Evolutionary conservation across 2,113 vertebrate species (phyloP).

Genomic region (Cololabis saira): DNA sequence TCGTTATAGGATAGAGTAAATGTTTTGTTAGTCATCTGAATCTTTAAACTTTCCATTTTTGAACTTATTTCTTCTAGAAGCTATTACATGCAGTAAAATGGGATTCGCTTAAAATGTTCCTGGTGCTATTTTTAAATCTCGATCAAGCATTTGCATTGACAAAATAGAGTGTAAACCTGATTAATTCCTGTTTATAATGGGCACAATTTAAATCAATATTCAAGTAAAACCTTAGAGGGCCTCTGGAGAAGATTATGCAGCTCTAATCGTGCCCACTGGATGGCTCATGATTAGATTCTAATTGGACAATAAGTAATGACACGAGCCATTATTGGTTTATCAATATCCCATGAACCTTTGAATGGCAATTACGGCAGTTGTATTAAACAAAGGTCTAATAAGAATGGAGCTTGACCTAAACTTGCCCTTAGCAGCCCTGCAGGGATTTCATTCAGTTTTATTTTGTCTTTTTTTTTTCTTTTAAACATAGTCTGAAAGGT

Average conservation of each 20-base stretch:
- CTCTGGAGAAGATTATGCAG: slow-evolving; percentile 74
- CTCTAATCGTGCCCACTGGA: slow-evolving; percentile 74
- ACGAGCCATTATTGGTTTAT: slow-evolving; percentile 77
- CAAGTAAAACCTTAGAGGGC: slow-evolving; percentile 54
- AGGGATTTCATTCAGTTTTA: slow-evolving; percentile 57
- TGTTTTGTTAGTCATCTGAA: background rate
- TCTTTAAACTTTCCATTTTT: slow-evolving; percentile 5
- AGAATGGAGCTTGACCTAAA: slow-evolving; percentile 72
- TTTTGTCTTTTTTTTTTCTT: slow-evolving; percentile 38
- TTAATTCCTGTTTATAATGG: slow-evolving; percentile 69
- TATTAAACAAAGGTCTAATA: slow-evolving; percentile 77
- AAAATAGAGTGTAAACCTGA: slow-evolving; percentile 65
- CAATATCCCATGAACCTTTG: slow-evolving; percentile 78
- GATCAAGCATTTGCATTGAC: slow-evolving; percentile 46
- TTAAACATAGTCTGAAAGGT: slow-evolving; percentile 16
- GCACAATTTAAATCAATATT: slow-evolving; percentile 73
- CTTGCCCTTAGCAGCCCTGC: slow-evolving; percentile 69
- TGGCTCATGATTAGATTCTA: slow-evolving; percentile 82
- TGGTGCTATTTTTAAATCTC: slow-evolving; percentile 35
- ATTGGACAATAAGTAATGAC: slow-evolving; percentile 81
- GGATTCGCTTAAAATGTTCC: slow-evolving; percentile 11
- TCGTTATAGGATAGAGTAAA: no score
- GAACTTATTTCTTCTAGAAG: slow-evolving; percentile 16
- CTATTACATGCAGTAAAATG: slow-evolving; percentile 24
- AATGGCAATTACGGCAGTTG: slow-evolving; percentile 74